Conservation (phyloP, 2,113 vertebrate species). For the Cettia cetti region DNA sequence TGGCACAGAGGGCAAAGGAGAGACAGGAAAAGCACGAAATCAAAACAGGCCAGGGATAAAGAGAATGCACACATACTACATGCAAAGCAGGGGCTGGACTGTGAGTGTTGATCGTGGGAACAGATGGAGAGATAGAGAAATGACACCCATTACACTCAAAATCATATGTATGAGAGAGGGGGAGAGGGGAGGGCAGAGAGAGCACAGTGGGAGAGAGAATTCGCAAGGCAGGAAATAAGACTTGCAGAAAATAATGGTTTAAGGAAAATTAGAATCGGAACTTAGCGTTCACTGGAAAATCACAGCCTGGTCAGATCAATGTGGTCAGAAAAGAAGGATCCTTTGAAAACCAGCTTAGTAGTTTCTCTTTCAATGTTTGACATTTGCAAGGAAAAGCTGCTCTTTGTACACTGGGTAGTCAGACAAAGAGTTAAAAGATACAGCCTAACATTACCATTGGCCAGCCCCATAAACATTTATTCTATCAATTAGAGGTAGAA, state of each 20-base stretch:
- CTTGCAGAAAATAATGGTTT: neutral
- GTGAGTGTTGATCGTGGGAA: conserved; percentile 37
- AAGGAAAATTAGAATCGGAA: neutral
- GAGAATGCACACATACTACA: neutral
- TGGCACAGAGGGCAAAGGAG: neutral
- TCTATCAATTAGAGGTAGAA: neutral
- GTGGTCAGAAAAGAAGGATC: neutral
- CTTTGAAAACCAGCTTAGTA: neutral
- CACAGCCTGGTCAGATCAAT: neutral
- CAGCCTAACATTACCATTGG: neutral
- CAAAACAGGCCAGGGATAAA: conserved; percentile 40
- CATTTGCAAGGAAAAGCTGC: neutral
- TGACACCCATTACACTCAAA: conserved; percentile 37
- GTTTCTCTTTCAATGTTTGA: neutral
- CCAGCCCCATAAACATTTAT: neutral
- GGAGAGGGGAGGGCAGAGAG: neutral
- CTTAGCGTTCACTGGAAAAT: neutral
- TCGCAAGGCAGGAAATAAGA: neutral
- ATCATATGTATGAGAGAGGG: neutral
- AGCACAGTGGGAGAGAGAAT: neutral
- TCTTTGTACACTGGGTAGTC: neutral
- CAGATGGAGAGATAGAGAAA: conserved; percentile 55
- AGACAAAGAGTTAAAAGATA: neutral
- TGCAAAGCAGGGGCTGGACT: conserved; percentile 59
- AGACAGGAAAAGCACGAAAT: conserved; percentile 21